Base-by-base conservation (phyloP, 92 coral and sea anemone species). In the Diadumene lineata region DNA sequence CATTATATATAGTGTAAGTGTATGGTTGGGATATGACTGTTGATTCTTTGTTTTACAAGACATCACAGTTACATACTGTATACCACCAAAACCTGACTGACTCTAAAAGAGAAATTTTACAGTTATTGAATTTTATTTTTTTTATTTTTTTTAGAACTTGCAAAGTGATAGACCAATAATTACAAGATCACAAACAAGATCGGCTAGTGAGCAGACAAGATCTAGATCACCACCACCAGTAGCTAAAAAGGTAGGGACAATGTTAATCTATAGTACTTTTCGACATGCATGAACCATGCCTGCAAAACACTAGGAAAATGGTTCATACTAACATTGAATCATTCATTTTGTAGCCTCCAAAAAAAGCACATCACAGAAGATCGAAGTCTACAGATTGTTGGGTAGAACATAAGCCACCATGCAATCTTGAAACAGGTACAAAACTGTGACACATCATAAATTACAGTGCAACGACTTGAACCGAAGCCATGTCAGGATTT, bases 161-260 rank as follows among this genome's bases (percentile, higher is more conserved):
- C 86, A 85, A 69, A 80, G 80, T 4, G 90, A 83, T 34, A 79
- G 88, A 8, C 87, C 96, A 1, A 50, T n/a, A n/a, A n/a, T 57
- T 17, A 87, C 89, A 30, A 87, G 97, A 24, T 77, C 88, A 48
- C 97, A 88, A 85, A 11, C 62, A 8, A 80, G 85, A 43, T 62
- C 85, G 32, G 81, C 73, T 1, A 25, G n/a, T 21, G 55, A 34
- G 24, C n/a, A 48, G 32, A 32, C 92, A 31, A 80, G 98, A 26
- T 92, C 99, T 25, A 91, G 82, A 66, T 91, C 97, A 6, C 93
- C 93, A 17, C 98, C 98, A 44, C 94, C 96, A 22, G 94, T 92
- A 21, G 88, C 97, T 24, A 83, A 79, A 84, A 96, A 96, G 97
- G 99, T 92, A 88, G 34, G 31, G 0, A 48, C n/a, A n/a, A n/a